Base-by-base conservation (phyloP, 2,797 vertebrate species). In the Halcyon leucocephala region DNA sequence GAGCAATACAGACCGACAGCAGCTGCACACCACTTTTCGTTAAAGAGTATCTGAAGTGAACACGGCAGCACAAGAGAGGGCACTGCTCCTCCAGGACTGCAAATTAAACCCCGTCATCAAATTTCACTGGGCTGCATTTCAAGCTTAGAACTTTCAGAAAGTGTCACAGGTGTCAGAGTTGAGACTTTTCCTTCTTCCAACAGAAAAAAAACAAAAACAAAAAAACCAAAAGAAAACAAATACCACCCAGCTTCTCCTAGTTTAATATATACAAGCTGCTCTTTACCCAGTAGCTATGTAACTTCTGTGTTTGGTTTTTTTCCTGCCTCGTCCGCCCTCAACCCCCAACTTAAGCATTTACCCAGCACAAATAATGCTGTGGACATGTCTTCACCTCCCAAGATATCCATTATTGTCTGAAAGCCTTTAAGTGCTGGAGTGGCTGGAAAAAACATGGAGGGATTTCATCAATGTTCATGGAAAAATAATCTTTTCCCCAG, bases 121-220 rank as follows among this genome's bases (percentile, higher is more conserved):
- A 87, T 95, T 92, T 95, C 85, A 93, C 35, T 35, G 41, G 9
- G 42, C n/a, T 62, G 77, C 20, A 70, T 70, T 89, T 72, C 2
- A 73, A 54, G 37, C 48, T 72, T 29, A 81, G 37, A 95, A 82
- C 64, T 93, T 90, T 29, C 66, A 93, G 82, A 90, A 90, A 0
- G 2, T 33, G 65, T 52, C 73, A 66, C n/a, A 73, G 10, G 26
- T 52, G 35, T 39, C 58, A 84, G 25, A 76, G 28, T 35, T 84
- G 20, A 82, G 57, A 66, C 25, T 26, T n/a, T 51, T 42, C 46
- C 58, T 78, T 86, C 57, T 64, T 70, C 21, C 19, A 62, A 8
- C 8, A 61, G 46, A 1, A 64, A 74, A 64, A 61, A 29, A 35
- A 41, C 4, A 29, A 7, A 28, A 35, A 15, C 33, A 14, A 41